Evolutionary conservation across 2,888 invertebrate genomes (phyloP).

Genomic region (Pristionchus fissidentatus): DNA sequence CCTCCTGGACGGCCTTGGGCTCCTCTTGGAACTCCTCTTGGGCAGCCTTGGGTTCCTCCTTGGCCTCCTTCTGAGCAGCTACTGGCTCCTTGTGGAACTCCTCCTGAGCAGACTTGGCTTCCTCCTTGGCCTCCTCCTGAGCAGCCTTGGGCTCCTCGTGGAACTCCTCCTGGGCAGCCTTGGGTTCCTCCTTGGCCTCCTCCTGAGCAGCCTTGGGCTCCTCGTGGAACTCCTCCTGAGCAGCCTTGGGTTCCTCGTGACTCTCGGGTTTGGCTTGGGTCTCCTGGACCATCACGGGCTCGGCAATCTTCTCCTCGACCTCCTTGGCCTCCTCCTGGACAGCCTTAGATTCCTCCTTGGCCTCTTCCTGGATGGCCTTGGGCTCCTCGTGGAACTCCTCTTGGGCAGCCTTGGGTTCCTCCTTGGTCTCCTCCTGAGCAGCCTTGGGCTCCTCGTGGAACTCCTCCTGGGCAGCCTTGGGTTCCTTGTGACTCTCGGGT

Average conservation of each 20-base stretch:
- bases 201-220: not conserved
- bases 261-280: no score
- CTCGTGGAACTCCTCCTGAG: not conserved
- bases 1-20: no score
- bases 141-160: no score
- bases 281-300: not conserved
- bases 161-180: not conserved
- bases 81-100: not conserved
- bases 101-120: not conserved
- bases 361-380: not conserved
- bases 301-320: not conserved
- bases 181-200: constrained; percentile 13
- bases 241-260: not conserved
- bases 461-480: not conserved
- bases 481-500: not conserved
- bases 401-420: not conserved
- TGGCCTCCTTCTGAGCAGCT: not conserved
- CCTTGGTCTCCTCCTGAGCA: not conserved
- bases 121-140: not conserved
- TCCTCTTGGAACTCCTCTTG: no score
- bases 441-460: not conserved
- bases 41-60: not conserved
- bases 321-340: constrained; percentile 20
- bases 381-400: not conserved
- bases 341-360: no score